Conservation (phyloP, 2,797 vertebrate genomes). For the Triplophysa yarkandensis region DNA sequence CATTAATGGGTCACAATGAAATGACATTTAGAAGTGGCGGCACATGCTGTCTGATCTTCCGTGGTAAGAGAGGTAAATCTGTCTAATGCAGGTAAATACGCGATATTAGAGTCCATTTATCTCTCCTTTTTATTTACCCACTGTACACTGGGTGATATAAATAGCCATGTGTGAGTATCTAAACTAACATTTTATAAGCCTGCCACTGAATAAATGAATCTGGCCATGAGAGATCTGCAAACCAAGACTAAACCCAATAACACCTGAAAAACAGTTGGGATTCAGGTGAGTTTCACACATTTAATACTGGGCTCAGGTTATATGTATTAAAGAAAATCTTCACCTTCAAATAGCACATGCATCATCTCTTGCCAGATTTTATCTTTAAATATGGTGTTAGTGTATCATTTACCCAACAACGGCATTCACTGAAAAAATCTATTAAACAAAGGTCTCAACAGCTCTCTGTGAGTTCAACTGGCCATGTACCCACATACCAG, state of each 20-base stretch:
- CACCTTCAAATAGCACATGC: not conserved
- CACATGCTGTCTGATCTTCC: not conserved
- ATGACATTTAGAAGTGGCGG: slow-evolving; percentile 5
- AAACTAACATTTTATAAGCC: not conserved
- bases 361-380: not conserved
- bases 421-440: slow-evolving; percentile 4
- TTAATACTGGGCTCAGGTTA: not conserved
- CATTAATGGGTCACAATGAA: slow-evolving; percentile 21
- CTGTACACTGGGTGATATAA: not conserved
- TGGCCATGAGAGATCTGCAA: not conserved
- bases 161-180: not conserved
- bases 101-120: slow-evolving; percentile 32
- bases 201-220: not conserved
- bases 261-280: no score
- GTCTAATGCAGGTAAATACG: not conserved
- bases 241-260: no score
- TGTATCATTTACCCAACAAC: not conserved
- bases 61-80: slow-evolving; percentile 6
- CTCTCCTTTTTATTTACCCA: slow-evolving; percentile 19
- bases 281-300: no score
- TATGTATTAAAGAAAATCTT: not conserved
- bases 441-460: slow-evolving; percentile 1
- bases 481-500: slow-evolving; percentile 17
- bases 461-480: not conserved
- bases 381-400: not conserved